phyloP scores from a whole-genome alignment of 2,113 vertebrate species.

The Orthonyx spaldingii region DNA sequence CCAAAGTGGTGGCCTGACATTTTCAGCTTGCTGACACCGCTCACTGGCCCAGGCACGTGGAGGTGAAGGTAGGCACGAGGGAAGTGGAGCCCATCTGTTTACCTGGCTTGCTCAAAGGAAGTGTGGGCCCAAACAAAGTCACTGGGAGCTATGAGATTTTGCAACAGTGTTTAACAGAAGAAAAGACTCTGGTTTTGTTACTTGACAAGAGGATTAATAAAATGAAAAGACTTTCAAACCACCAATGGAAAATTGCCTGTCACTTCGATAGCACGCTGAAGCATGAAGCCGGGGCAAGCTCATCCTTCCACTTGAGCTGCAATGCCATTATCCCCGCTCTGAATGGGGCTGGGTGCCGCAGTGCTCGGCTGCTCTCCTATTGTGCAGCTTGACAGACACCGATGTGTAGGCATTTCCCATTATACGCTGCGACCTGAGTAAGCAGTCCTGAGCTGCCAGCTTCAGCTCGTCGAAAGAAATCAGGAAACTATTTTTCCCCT shows the following conservation, averaged over 20 bases:
- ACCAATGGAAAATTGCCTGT: slow-evolving; percentile 1
- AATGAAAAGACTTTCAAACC: background rate
- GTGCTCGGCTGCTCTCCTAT: background rate
- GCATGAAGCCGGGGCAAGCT: background rate
- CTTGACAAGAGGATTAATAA: background rate
- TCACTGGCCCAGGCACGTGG: fast-evolving
- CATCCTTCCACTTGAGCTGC: background rate
- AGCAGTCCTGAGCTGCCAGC: background rate
- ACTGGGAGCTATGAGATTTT: background rate
- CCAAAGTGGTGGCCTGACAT: background rate
- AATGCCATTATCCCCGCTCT: background rate
- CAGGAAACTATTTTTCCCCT: background rate
- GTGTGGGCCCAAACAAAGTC: background rate
- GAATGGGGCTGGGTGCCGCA: background rate
- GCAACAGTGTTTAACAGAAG: background rate
- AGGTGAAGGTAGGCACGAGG: fast-evolving
- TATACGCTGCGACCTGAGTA: fast-evolving
- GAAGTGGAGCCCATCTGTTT: background rate
- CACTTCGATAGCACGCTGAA: background rate
- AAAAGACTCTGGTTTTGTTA: background rate
- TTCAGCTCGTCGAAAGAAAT: background rate
- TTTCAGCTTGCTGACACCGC: background rate
- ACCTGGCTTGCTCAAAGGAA: background rate
- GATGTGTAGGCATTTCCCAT: background rate
- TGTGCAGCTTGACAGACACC: background rate